Evolutionary conservation across 2,888 invertebrate genomes (phyloP), one percentile per base, ranked within the genome.

Genomic region (Pelosia muscerda): DNA sequence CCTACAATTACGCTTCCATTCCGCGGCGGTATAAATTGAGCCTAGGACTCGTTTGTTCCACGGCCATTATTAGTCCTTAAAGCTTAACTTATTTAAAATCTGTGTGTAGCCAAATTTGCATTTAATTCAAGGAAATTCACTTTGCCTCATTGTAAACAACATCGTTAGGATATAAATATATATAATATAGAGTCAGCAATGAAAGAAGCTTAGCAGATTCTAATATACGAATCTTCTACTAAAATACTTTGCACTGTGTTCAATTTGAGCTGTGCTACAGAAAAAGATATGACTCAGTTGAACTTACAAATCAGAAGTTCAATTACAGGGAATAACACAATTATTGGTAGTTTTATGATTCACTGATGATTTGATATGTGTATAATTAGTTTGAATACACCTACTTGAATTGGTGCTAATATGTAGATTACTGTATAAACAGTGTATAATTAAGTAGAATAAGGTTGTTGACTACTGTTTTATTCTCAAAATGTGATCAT

Each of bases 121-220:
- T 22, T 56, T 31, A 38, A 66, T 23, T 62, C 66, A 66, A 62
- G 55, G 56, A 28, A 49, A 66, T 61, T 54, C 28, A 22, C 61
- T 38, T 62, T 23, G n/a, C 31, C 56, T 66, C 59, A 65, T 53
- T 60, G 60, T 42, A 23, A 60, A 42, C 62, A 13, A 23, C 34
- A 15, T 34, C 22, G 13, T 59, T 15, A 59, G 13, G 15, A 38
- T 2, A 38, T 4, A 4, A 38, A 38, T 15, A 15, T 38, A 38
- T 13, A 38, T 3, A 38, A 38, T 15, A 15, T 38, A 38, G 38
- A 38, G 42, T 42, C 19, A 42, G 1, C 19, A 0, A 6, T 19
- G 2, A 19, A 42, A 42, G 19, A 19, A 19, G 19, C 42, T 42
- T 19, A 42, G 42, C 19, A 42, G 8, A 19, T 42, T 15, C 6